These are phyloP conservation scores for Miichthys miiuy DNA, from an alignment of 2,797 vertebrate genomes.

Conservation along the genomic window DNA sequence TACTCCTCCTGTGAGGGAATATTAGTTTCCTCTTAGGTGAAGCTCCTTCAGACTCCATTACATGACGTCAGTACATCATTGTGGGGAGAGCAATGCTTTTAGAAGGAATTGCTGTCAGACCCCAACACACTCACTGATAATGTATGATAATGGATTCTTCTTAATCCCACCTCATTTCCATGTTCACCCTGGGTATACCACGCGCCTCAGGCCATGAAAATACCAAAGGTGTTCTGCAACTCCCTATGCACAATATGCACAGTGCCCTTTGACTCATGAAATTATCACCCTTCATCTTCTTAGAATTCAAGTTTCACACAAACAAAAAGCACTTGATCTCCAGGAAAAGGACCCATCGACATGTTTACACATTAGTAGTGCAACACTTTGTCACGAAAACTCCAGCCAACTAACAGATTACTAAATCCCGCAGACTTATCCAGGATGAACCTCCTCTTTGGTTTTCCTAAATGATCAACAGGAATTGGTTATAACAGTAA, in stretches of 20 bases:
- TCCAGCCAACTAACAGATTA: slow-evolving; percentile 42
- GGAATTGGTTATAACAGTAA: slow-evolving; percentile 75
- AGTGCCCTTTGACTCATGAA: slow-evolving; percentile 42
- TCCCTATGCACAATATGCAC: slow-evolving; percentile 37
- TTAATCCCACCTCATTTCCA: slow-evolving; percentile 63
- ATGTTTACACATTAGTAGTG: slow-evolving; percentile 17
- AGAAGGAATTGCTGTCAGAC: slow-evolving; percentile 50
- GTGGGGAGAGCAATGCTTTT: slow-evolving; percentile 52
- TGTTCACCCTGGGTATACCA: slow-evolving; percentile 22
- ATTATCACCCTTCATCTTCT: slow-evolving; percentile 26
- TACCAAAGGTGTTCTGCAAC: slow-evolving; percentile 45
- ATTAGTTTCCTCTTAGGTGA: slow-evolving; percentile 44
- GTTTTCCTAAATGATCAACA: slow-evolving; percentile 78
- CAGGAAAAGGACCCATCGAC: not conserved
- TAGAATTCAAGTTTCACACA: slow-evolving; percentile 23
- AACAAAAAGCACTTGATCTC: slow-evolving; percentile 12
- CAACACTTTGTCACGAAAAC: slow-evolving; percentile 1
- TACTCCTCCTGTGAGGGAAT: slow-evolving; percentile 20
- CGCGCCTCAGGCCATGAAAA: slow-evolving; percentile 54
- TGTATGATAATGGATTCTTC: slow-evolving; percentile 71
- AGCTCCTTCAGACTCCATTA: slow-evolving; percentile 34
- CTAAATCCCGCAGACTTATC: slow-evolving; percentile 46
- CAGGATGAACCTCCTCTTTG: slow-evolving; percentile 50
- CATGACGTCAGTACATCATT: slow-evolving; percentile 27
- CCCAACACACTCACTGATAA: slow-evolving; percentile 57